phyloP scores from a whole-genome alignment of 2,797 vertebrate genomes.

The Enteromius argenteus region DNA sequence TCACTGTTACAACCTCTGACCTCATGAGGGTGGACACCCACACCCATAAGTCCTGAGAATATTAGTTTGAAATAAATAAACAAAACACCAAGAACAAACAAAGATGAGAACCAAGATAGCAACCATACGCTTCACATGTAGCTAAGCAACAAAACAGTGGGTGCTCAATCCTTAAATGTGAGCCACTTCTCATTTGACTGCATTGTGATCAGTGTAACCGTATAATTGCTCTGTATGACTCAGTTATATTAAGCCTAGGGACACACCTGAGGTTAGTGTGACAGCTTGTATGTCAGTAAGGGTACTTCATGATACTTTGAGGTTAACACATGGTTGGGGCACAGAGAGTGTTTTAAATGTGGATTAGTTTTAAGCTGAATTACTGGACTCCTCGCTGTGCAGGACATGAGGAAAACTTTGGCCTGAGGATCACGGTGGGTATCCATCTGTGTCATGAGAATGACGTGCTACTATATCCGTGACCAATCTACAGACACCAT shows the following conservation, averaged over 20 bases:
- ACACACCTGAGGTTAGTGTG: constrained; percentile 28
- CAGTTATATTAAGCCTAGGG: constrained; percentile 35
- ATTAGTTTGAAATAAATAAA: constrained; percentile 23
- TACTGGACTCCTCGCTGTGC: constrained; percentile 15
- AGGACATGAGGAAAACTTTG: neutral
- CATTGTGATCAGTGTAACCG: constrained; percentile 10
- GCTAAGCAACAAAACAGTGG: constrained; percentile 40
- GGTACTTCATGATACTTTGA: constrained; percentile 28
- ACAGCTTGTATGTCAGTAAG: constrained; percentile 28
- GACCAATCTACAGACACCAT: constrained; percentile 48
- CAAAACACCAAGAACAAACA: constrained; percentile 8
- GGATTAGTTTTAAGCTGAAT: constrained; percentile 41
- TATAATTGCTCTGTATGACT: constrained; percentile 41
- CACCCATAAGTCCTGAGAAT: neutral
- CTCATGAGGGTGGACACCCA: constrained; percentile 25
- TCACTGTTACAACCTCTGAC: constrained; percentile 55
- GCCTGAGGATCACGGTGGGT: constrained; percentile 11
- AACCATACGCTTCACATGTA: constrained; percentile 8
- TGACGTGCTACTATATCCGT: constrained; percentile 32
- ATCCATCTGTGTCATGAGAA: constrained; percentile 47
- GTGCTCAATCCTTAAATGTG: constrained; percentile 16
- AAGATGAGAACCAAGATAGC: constrained; percentile 1
- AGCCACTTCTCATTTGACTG: neutral
- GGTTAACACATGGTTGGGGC: constrained; percentile 14
- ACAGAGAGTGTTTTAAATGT: constrained; percentile 26